Conservation (phyloP, 1,140 invertebrate species). For the Cyclina sinensis region DNA sequence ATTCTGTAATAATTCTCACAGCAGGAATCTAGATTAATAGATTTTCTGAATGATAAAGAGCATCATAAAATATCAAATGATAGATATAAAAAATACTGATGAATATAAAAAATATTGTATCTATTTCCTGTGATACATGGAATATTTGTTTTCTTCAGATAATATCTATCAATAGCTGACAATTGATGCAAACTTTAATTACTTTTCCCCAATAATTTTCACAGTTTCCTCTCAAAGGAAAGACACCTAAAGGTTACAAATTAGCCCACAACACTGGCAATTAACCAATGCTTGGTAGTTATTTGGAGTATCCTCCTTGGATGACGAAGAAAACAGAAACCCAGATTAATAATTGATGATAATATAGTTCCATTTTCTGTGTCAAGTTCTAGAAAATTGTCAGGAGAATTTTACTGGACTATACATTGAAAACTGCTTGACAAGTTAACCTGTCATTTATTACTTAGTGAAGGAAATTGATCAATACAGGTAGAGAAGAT, state of each 20-base stretch:
- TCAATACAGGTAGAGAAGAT: conserved; percentile 24
- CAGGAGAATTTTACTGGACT: not conserved
- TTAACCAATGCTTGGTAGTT: not conserved
- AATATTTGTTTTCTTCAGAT: conserved; percentile 14
- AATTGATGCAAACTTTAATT: not conserved
- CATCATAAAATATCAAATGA: conserved; percentile 8
- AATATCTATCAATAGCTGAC: not conserved
- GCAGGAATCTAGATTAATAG: not conserved
- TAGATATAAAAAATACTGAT: no score
- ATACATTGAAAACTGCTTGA: not conserved
- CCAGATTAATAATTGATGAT: conserved; percentile 19
- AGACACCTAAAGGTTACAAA: not conserved
- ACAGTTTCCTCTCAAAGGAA: not conserved
- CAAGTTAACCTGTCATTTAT: not conserved
- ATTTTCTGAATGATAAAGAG: not conserved
- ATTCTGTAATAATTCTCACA: not conserved
- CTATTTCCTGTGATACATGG: not conserved
- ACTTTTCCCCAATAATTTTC: not conserved
- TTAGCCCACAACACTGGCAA: not conserved
- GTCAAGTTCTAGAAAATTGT: not conserved
- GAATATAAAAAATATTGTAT: not conserved
- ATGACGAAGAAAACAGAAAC: not conserved
- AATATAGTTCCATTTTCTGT: not conserved
- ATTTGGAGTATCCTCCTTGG: not conserved
- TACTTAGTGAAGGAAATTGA: not conserved